Percentiles rank a stretch among this genome's conserved stretches.
These are phyloP conservation scores for Acanthornis magna DNA, from an alignment of 2,797 vertebrate genomes.

Conservation along the genomic window DNA sequence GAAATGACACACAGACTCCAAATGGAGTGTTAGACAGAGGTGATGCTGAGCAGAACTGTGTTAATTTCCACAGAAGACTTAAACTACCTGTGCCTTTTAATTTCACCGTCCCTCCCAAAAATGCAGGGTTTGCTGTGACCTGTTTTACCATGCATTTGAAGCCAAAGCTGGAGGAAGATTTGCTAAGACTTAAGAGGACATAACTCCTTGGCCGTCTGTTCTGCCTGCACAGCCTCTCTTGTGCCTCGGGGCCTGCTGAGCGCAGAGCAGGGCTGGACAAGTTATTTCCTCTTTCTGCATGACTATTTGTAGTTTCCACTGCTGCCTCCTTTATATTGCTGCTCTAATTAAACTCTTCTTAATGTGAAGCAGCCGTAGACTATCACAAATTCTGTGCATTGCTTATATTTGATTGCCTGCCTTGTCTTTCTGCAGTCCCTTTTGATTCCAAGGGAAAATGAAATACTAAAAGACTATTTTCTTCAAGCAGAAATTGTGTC, in stretches of 20 bases:
- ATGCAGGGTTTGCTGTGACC: not conserved
- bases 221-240: not conserved
- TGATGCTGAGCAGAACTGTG: not conserved
- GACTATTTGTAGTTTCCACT: not conserved
- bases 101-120: not conserved
- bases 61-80: not conserved
- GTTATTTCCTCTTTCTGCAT: not conserved
- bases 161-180: not conserved
- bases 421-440: not conserved
- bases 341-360: constrained; percentile 7
- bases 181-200: not conserved
- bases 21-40: not conserved
- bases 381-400: not conserved
- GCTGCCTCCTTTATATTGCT: not conserved
- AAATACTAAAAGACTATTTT: not conserved
- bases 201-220: constrained; percentile 3
- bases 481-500: not conserved
- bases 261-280: not conserved
- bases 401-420: not conserved
- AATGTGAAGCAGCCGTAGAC: not conserved
- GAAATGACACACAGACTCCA: not conserved
- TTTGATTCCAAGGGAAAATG: not conserved
- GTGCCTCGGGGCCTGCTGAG: not conserved
- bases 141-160: not conserved
- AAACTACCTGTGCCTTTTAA: not conserved